phyloP scores from a whole-genome alignment of 2,797 vertebrate species.

The Platyrinchus mystaceus region DNA sequence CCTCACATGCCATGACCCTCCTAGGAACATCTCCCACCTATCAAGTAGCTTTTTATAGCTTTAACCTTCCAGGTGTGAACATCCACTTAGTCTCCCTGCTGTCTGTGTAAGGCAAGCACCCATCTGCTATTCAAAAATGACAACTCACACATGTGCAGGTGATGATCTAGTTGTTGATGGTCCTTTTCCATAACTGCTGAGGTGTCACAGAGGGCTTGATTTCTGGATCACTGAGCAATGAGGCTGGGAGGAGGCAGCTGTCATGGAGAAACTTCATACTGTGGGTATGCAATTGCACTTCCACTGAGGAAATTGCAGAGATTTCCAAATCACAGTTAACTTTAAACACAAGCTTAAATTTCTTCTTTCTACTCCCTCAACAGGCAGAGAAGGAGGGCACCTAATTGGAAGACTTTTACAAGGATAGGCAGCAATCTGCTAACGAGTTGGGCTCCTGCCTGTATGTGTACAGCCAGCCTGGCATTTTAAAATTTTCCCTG shows the following conservation, averaged over 20 bases:
- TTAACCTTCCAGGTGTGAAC: not conserved
- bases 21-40: not conserved
- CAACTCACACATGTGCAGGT: rapidly evolving
- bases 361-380: not conserved
- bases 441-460: not conserved
- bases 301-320: not conserved
- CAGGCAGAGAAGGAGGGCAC: not conserved
- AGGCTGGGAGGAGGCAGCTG: not conserved
- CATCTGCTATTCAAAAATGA: not conserved
- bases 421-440: not conserved
- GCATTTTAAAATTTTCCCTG: not conserved
- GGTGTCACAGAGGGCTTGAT: not conserved
- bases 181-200: not conserved
- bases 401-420: not conserved
- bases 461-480: rapidly evolving
- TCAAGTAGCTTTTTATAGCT: not conserved
- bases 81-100: not conserved
- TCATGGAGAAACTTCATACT: not conserved
- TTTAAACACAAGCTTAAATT: not conserved
- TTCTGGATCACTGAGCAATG: not conserved
- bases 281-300: not conserved
- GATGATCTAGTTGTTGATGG: not conserved
- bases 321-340: not conserved
- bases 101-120: not conserved
- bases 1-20: rapidly evolving